phyloP scores from a whole-genome alignment of 2,113 vertebrate genomes.

The Rhadina sibilatrix region DNA sequence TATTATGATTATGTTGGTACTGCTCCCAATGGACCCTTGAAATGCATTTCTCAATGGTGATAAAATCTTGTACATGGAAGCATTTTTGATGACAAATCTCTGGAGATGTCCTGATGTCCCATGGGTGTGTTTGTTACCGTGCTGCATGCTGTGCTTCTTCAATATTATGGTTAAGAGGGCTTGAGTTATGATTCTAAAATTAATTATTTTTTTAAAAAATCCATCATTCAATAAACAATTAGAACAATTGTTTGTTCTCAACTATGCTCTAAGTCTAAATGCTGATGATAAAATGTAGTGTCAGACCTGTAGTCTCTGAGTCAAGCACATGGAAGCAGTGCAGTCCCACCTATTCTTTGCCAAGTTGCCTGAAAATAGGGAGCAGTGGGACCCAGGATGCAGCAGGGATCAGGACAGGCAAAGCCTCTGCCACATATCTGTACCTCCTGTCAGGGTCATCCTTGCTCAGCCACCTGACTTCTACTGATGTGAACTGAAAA shows the following conservation, averaged over 20 bases:
- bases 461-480: background rate
- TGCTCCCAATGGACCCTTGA: background rate
- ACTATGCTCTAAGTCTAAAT: background rate
- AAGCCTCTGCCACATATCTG: background rate
- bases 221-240: background rate
- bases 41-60: background rate
- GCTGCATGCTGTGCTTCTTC: background rate
- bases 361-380: accelerated
- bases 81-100: background rate
- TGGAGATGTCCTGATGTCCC: background rate
- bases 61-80: background rate
- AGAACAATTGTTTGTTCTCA: background rate
- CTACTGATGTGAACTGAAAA: background rate
- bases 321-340: background rate
- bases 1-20: background rate
- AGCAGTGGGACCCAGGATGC: background rate
- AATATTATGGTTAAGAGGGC: accelerated
- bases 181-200: background rate
- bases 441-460: background rate
- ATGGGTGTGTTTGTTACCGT: accelerated
- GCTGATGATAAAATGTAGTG: background rate
- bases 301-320: background rate
- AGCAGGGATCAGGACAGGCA: no score
- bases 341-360: background rate
- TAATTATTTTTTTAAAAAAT: background rate